phyloP scores from a whole-genome alignment of 2,888 invertebrate genomes.

The Dendrolimus houi region DNA sequence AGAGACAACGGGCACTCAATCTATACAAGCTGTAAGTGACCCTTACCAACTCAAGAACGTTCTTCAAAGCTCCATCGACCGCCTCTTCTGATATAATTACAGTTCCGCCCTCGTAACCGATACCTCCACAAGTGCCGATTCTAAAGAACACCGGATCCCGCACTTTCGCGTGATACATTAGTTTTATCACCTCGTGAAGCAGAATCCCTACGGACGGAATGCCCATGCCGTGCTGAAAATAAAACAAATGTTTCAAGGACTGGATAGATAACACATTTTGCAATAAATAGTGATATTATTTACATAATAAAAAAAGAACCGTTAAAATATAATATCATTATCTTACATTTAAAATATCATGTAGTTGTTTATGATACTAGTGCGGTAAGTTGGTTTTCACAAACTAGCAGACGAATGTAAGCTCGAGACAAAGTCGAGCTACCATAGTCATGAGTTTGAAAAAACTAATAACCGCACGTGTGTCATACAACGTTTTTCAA shows the following conservation, averaged over 20 bases:
- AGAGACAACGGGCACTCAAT: background rate
- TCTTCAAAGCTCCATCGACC: slow-evolving; percentile 89
- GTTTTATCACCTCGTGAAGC: slow-evolving; percentile 96
- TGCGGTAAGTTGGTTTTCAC: no score
- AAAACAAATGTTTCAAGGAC: background rate
- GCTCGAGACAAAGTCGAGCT: background rate
- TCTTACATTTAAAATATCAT: no score
- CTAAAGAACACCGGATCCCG: slow-evolving; percentile 93
- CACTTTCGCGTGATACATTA: slow-evolving; percentile 93
- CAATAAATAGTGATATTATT: no score
- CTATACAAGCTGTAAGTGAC: background rate
- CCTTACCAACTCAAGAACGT: slow-evolving; percentile 88
- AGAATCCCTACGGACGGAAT: slow-evolving; percentile 96
- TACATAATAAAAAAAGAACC: no score
- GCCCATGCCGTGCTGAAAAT: slow-evolving; percentile 96
- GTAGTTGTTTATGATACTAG: no score
- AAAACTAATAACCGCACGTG: no score
- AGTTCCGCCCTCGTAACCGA: slow-evolving; percentile 94
- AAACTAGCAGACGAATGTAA: no score
- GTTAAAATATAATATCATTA: no score
- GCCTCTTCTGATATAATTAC: slow-evolving; percentile 96
- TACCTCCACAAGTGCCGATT: slow-evolving; percentile 95
- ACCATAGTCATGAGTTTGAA: no score
- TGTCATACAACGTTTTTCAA: no score
- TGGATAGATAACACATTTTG: no score